These are phyloP conservation scores for Papilio elwesi DNA, from an alignment of 2,888 invertebrate genomes.

Conservation along the genomic window DNA sequence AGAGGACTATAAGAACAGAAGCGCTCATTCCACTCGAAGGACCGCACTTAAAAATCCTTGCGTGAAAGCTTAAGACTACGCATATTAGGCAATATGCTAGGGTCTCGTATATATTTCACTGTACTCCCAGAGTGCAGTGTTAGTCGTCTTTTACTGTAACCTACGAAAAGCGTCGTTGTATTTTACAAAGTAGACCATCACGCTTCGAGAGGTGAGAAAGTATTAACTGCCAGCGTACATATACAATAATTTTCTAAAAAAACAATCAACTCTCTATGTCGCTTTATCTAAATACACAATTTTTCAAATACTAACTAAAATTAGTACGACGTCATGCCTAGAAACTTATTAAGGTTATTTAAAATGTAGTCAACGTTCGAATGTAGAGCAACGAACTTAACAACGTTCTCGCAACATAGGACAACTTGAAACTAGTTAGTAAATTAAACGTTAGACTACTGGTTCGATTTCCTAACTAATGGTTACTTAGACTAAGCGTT, in stretches of 20 bases:
- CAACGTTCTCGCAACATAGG: conserved; percentile 20
- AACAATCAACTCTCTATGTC: background rate
- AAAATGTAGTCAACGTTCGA: conserved; percentile 21
- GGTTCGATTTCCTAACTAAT: conserved; percentile 23
- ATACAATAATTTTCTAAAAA: too few species aligned
- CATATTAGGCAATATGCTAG: too few species aligned
- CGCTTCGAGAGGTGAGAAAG: too few species aligned
- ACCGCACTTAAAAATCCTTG: background rate
- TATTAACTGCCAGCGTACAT: too few species aligned
- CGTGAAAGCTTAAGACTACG: too few species aligned
- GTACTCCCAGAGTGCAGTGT: too few species aligned
- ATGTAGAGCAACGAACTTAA: conserved; percentile 35
- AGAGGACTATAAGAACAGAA: too few species aligned
- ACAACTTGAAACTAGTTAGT: conserved; percentile 22
- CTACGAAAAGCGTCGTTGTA: too few species aligned
- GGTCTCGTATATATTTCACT: too few species aligned
- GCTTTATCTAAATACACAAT: background rate
- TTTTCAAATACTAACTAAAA: background rate
- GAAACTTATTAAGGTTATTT: conserved; percentile 8
- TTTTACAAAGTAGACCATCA: too few species aligned
- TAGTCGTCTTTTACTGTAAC: too few species aligned
- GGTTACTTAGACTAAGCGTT: conserved; percentile 3
- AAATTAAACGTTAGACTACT: conserved; percentile 30
- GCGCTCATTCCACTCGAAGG: too few species aligned
- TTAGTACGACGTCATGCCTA: background rate